Base-by-base conservation (phyloP, 2,113 vertebrate species). In the Micronycteris hirsuta region DNA sequence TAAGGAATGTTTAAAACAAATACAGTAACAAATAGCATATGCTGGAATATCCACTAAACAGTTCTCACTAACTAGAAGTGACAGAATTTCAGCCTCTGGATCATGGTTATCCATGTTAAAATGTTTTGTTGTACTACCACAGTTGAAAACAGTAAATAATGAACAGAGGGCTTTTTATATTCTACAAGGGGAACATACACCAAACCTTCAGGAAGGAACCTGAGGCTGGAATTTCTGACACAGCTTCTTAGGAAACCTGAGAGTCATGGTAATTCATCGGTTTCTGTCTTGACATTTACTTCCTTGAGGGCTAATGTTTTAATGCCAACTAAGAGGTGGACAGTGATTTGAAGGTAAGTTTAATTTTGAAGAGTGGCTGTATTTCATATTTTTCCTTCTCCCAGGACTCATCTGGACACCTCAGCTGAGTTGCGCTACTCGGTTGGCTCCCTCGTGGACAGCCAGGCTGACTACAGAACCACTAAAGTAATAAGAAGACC, bases 401-500 rank as follows among this genome's bases (percentile, higher is more conserved):
- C 12, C 95, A 99, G 99, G 97, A 98, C 99, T 98, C 99, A 99
- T 91, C 98, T 99, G 92, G 99, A 99, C 93, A 98, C 99, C 24
- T 99, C 99, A 1, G 96, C 98, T 63, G 99, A 99, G 97, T 97
- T 99, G 81, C 98, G 99, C 10, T 99, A 99, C 97, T 99, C 99
- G 1, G 97, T 99, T 90, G 99, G 99, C 31, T 99, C 99, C 47
- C 98, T 99, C 43, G 99, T 99, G 65, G 99, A 99, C 85, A 99
- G 99, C 85, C 99, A 99, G 97, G 98, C 99, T 41, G 99, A 99
- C 93, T 99, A 99, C 97, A 99, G 99, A 77, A 99, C 99, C 13
- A 99, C 99, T 70, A 99, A 99, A 97, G 99, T 99, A 71, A 99
- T 99, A 98, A 99, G 99, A 92, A 97, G 99, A 97, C 99, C 99